Base-by-base conservation (phyloP, 2,888 invertebrate genomes). In the Oegoconia quadripuncta region DNA sequence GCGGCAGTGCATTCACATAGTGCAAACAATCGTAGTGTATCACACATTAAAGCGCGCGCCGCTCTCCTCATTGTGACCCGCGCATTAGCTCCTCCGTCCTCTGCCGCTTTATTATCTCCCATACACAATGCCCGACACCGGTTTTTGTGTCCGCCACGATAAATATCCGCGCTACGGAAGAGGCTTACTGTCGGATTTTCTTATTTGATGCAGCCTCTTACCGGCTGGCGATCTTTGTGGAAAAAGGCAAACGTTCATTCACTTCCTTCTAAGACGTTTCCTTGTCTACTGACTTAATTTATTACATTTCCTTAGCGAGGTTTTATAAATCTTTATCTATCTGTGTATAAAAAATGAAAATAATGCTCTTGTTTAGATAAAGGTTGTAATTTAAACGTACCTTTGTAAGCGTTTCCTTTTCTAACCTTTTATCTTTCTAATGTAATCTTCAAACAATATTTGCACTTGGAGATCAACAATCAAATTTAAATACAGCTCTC, bases 401-500 rank as follows among this genome's bases (percentile, higher is more conserved):
- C n/a, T 5, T 5, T 2, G 14, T 28, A 14, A 8, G 6, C 14
- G 2, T 28, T 28, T 7, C 16, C 4, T 11, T 18, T 9, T 17
- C 6, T 8, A 11, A 18, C 12, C 30, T 17, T 23, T 11, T 11
- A 5, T 30, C 12, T 18, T 17, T 30, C 11, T 30, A 11, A 30
- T 30, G 11, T 17, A 15, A 11, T 18, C 11, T 30, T 17, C 5
- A 17, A 8, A 9, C 30, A 39, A 39, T 40, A 35, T 33, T 37
- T 20, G 23, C 37, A 11, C 27, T 41, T 37, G 37, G 42, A 46
- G 45, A 44, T 46, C 43, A 36, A 39, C 37, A 49, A 39, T 40
- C 39, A 41, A 44, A 58, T 56, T 56, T 53, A 49, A 55, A 61
- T 58, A 61, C 59, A 50, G 45, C 50, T 61, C 69, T 71, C 69